These are phyloP conservation scores for Anolis carolinensis DNA, from an alignment of 2,113 vertebrate genomes.

Conservation along the genomic window DNA sequence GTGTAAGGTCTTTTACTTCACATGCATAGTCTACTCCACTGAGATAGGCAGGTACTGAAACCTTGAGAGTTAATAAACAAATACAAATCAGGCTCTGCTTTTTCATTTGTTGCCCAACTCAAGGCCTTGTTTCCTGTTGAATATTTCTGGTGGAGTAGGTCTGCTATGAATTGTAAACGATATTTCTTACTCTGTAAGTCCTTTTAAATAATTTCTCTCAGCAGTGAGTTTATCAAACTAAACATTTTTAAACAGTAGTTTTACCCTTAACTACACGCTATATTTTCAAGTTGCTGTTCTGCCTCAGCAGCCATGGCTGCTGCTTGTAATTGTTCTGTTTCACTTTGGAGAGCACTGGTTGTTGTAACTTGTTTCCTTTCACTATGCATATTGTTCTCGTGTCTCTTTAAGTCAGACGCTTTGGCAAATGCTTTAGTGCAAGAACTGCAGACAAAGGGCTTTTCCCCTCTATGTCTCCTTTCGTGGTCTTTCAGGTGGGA, in stretches of 20 bases:
- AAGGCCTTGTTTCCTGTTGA: slow-evolving; percentile 58
- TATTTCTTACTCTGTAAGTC: slow-evolving; percentile 58
- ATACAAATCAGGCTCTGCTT: slow-evolving; percentile 16
- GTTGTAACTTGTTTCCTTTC: slow-evolving; percentile 91
- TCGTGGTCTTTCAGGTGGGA: slow-evolving; percentile 99
- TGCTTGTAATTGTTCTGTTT: slow-evolving; percentile 86
- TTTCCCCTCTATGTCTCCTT: slow-evolving; percentile 93
- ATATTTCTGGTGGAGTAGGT: neutral
- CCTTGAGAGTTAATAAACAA: slow-evolving; percentile 19
- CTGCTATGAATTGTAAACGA: slow-evolving; percentile 53
- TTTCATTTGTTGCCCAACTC: slow-evolving; percentile 53
- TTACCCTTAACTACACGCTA: slow-evolving; percentile 82
- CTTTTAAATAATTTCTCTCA: slow-evolving; percentile 46
- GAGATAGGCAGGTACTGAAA: slow-evolving; percentile 24
- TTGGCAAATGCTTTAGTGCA: slow-evolving; percentile 99
- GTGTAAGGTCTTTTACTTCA: slow-evolving; percentile 20
- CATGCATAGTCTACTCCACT: slow-evolving; percentile 23
- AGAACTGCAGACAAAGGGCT: slow-evolving; percentile 95
- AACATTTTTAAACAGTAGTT: slow-evolving; percentile 19
- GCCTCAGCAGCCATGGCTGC: slow-evolving; percentile 92
- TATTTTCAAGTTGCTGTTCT: slow-evolving; percentile 82
- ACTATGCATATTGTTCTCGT: slow-evolving; percentile 99
- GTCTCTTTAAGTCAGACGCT: slow-evolving; percentile 96
- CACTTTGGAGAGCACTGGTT: slow-evolving; percentile 88
- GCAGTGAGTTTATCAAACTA: slow-evolving; percentile 46